phyloP scores from a whole-genome alignment of 2,888 invertebrate species.

The Agriopis aurantiaria region DNA sequence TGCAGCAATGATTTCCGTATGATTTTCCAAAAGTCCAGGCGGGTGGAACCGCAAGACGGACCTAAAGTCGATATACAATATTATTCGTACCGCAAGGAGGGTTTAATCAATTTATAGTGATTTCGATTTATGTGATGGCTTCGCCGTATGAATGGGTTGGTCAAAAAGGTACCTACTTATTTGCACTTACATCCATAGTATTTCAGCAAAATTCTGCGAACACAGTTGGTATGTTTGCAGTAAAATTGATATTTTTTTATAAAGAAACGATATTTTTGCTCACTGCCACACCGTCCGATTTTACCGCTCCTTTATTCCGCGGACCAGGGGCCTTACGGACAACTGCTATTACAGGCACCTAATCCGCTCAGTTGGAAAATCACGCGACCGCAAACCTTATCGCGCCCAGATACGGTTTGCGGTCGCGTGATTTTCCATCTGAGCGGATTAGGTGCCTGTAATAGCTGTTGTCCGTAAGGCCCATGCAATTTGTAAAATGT shows the following conservation, averaged over 20 bases:
- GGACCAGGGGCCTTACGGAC: too few species aligned
- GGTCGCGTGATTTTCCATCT: too few species aligned
- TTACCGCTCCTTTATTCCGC: too few species aligned
- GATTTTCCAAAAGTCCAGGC: background rate
- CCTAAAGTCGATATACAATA: background rate
- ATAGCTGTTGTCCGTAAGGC: too few species aligned
- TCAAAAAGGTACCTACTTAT: background rate
- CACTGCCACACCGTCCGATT: too few species aligned
- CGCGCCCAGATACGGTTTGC: too few species aligned
- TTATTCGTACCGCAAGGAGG: slow-evolving; percentile 16
- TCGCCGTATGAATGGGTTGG: slow-evolving; percentile 20
- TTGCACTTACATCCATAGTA: background rate
- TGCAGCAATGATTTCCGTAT: background rate
- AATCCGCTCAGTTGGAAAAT: too few species aligned
- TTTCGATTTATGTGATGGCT: slow-evolving; percentile 28
- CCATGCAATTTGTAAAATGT: too few species aligned
- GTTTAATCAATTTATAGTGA: slow-evolving; percentile 32
- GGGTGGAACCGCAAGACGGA: background rate
- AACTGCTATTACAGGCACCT: too few species aligned
- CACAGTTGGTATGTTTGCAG: background rate
- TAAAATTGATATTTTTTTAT: background rate
- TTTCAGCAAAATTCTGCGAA: background rate
- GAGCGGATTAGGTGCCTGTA: too few species aligned
- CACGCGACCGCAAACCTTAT: too few species aligned
- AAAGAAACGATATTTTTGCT: too few species aligned